Evolutionary conservation across 2,797 vertebrate species (phyloP).

Genomic region (Melanotaenia boesemani): DNA sequence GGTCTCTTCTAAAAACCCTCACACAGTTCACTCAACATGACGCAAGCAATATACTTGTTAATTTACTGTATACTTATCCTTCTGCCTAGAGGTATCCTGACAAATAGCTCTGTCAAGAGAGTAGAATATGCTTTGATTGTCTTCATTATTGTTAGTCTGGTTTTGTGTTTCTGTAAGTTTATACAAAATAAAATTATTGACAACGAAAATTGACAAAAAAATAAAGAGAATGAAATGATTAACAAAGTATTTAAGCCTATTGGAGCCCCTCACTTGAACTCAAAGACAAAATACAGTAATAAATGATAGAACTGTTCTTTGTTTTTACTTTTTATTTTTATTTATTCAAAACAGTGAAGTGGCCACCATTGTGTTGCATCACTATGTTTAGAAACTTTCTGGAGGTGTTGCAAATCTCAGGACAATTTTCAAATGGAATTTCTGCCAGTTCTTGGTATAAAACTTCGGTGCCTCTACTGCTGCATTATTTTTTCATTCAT

Average conservation of each 20-base stretch:
- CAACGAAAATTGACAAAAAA: background rate
- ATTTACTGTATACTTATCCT: conserved; percentile 44
- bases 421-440: too few species aligned
- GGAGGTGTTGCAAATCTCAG: background rate
- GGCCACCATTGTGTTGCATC: background rate
- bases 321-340: background rate
- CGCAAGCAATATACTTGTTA: conserved; percentile 51
- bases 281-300: background rate
- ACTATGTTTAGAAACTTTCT: background rate
- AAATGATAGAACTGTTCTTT: background rate
- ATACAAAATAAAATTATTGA: too few species aligned
- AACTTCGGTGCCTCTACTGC: too few species aligned
- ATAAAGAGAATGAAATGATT: background rate
- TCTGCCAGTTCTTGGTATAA: background rate
- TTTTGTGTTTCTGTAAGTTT: background rate
- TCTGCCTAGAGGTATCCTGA: conserved; percentile 21
- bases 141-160: background rate
- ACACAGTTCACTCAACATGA: conserved; percentile 53
- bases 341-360: background rate
- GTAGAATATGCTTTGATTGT: background rate
- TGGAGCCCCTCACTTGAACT: background rate
- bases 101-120: conserved; percentile 25
- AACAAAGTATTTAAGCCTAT: background rate
- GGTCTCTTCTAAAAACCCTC: conserved; percentile 33
- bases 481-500: too few species aligned